Evolutionary conservation across 2,888 invertebrate species (phyloP).

Genomic region (Endotricha flammealis): DNA sequence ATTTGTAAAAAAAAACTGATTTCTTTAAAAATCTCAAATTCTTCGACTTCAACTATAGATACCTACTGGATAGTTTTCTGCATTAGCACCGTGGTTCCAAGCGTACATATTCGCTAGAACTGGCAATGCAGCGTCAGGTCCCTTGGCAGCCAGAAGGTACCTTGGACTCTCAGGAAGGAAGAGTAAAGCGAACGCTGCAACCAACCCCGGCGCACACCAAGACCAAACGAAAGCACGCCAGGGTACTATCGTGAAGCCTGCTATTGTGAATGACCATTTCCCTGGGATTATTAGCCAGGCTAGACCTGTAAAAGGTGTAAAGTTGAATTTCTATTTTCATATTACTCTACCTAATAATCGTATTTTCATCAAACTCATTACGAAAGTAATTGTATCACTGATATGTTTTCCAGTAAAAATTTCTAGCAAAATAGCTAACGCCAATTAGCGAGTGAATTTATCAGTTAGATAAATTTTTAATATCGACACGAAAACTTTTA

Average conservation of each 20-base stretch:
- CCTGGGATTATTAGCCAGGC: constrained; percentile 84
- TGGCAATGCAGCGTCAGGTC: constrained; percentile 77
- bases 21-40: neutral
- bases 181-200: constrained; percentile 77
- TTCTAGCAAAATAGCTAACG: too few relatives aligned
- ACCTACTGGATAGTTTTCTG: constrained; percentile 65
- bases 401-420: too few relatives aligned
- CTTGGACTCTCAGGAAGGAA: constrained; percentile 87
- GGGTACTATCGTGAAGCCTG: constrained; percentile 77
- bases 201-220: constrained; percentile 81
- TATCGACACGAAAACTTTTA: too few relatives aligned
- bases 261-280: constrained; percentile 58
- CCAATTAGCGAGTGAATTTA: too few relatives aligned
- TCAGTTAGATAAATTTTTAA: too few relatives aligned
- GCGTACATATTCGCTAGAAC: constrained; percentile 80
- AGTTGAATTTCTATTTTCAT: too few relatives aligned
- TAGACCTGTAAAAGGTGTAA: constrained; percentile 63
- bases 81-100: constrained; percentile 41
- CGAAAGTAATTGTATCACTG: too few relatives aligned
- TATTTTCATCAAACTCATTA: too few relatives aligned
- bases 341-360: too few relatives aligned
- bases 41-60: neutral
- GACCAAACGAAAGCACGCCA: constrained; percentile 86
- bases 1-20: too few relatives aligned
- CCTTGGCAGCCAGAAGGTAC: constrained; percentile 81